Base-by-base conservation (phyloP, 2,888 invertebrate genomes). In the Ceriagrion tenellum region DNA sequence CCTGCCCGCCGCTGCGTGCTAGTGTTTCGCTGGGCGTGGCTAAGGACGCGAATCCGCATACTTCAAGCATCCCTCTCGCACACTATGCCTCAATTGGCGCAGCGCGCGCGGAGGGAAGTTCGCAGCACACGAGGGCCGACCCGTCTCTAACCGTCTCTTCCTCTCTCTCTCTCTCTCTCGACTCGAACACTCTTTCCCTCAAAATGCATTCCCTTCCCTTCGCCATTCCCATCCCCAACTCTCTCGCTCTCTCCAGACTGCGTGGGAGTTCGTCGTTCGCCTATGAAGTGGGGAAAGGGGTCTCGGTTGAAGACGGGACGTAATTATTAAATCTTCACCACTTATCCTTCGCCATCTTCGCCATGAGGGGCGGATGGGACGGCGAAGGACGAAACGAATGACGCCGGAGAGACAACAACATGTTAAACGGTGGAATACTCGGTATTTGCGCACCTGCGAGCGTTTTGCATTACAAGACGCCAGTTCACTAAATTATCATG, bases 21-120 rank as follows among this genome's bases (percentile, higher is more conserved):
- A 89, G 89, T 55, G 89, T 89, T 89, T 26, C 89, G 93, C 74
- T 55, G 93, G 93, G 93, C 93, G 69, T 93, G 93, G 93, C 93
- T 55, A 74, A 74, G 74, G 93, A n/a, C 55, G 93, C 30, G 74
- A 74, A n/a, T 74, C 26, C 93, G 93, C 69, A 63, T 26, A 74
- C 55, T 69, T 74, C 40, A 55, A 16, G 69, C 69, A 59, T 59
- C 59, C 59, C 55, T 13, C 0, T n/a, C 69, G 12, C 69, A n/a
- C 74, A 74, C 69, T 74, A 74, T 74, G 74, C 26, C 93, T 69
- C 74, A n/a, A 93, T 69, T 93, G 93, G 91, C 63, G 91, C 63
- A 63, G 89, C 55, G 89, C 89, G 47, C 47, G 47, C 47, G 20
- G 59, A 20, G 69, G 91, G 93, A 93, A 93, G 93, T 63, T 69